phyloP scores from a whole-genome alignment of 2,113 vertebrate genomes.

The Mus musculus region DNA sequence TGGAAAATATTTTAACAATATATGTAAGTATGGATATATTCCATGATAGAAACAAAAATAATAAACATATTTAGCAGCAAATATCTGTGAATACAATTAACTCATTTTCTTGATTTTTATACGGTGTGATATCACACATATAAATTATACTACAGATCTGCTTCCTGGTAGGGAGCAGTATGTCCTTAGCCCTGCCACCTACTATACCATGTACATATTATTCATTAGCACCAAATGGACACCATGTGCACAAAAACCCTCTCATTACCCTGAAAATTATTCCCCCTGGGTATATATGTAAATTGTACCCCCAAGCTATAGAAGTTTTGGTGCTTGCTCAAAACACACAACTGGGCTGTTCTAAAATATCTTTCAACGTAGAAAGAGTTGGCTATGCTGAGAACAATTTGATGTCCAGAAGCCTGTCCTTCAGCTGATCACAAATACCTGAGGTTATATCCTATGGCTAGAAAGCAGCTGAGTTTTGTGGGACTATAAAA shows the following conservation, averaged over 20 bases:
- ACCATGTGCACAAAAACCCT: conserved; percentile 69
- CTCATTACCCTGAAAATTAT: conserved; percentile 74
- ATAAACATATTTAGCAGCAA: background rate
- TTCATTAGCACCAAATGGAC: conserved; percentile 69
- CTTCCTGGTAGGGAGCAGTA: conserved; percentile 44
- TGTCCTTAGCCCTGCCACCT: conserved; percentile 61
- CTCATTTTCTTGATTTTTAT: conserved; percentile 76
- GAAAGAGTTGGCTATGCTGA: background rate
- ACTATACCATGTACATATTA: conserved; percentile 56
- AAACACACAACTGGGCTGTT: background rate
- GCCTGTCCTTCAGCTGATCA: background rate
- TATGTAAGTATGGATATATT: background rate
- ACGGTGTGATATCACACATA: conserved; percentile 64
- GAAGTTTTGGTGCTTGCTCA: background rate
- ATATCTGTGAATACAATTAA: conserved; percentile 70
- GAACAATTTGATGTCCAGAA: background rate
- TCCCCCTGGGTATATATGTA: conserved; percentile 51
- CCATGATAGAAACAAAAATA: background rate
- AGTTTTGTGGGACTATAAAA: background rate
- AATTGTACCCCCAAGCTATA: conserved; percentile 13
- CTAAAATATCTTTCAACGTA: background rate
- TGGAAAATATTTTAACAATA: background rate
- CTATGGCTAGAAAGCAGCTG: background rate
- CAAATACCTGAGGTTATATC: background rate
- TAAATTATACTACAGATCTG: conserved; percentile 69